Base-by-base conservation (phyloP, 1,140 invertebrate species). In the Dendrolimus punctatus region DNA sequence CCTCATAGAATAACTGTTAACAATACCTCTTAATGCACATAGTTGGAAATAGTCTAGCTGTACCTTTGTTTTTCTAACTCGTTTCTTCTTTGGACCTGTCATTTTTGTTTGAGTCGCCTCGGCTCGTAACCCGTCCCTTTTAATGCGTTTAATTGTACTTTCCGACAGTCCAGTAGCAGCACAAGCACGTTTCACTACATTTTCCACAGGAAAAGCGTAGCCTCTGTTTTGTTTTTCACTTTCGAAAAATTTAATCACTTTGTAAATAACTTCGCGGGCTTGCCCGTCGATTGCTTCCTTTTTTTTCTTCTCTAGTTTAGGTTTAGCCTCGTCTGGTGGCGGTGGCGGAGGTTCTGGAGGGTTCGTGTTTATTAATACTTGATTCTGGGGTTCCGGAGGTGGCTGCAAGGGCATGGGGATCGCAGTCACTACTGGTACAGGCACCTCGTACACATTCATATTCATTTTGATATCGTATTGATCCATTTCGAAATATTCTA, bases 211-310 rank as follows among this genome's bases (percentile, higher is more conserved):
- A 55, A 79, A 85, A 0, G 80, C 73, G 49, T 85, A 85, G 36
- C 82, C 82, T 54, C 78, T 73, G 10, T 79, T 84, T 50, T 81
- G 79, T 73, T 85, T 85, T 66, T 85, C 82, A 47, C 79, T 84
- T 51, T 85, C 82, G 55, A 85, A 85, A 51, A 85, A 85, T 48
- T 83, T 85, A 7, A 85, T 85, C 6, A 85, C 82, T 65, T 82
- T 84, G 47, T 72, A 84, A 42, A 85, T 85, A 5, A 85, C 76
- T 62, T 85, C 82, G 10, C 77, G 62, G 4, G 82, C 82, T 67
- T 85, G 80, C 0, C 79, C 80, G 49, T 84, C 82, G 44, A 85
- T 84, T 0, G 82, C 79, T 54, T 85, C 80, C 43, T 82, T 84
- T 52, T 83, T 84, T 49, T 85, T 84, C 55, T 83, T 81, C 5